Percentiles rank a stretch among this genome's conserved stretches.
Evolutionary conservation across 1,140 invertebrate species (phyloP).

Genomic region (Ostrea edulis): DNA sequence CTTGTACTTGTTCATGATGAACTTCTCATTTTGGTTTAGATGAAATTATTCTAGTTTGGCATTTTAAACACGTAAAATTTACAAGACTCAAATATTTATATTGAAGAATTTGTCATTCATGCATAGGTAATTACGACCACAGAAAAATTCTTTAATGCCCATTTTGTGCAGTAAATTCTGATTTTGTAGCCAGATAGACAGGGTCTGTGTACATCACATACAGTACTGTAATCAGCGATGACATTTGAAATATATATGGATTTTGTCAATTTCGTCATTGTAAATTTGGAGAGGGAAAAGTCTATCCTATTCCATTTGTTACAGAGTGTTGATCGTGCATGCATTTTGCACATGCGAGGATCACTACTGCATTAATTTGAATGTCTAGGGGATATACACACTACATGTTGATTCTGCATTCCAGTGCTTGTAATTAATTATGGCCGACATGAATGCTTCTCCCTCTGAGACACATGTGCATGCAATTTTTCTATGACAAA

Average conservation of each 20-base stretch:
- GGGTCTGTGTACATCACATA: neutral
- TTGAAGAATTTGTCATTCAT: too few relatives aligned
- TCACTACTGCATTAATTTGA: neutral
- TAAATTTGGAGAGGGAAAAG: neutral
- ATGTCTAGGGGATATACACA: neutral
- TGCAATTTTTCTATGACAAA: neutral
- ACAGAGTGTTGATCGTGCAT: neutral
- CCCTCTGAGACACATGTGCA: constrained; percentile 1
- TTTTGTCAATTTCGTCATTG: neutral
- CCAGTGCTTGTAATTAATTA: constrained; percentile 16
- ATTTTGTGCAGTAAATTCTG: neutral
- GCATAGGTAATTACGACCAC: too few relatives aligned
- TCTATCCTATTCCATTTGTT: neutral
- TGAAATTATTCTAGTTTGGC: too few relatives aligned
- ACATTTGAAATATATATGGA: neutral
- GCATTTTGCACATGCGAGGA: neutral
- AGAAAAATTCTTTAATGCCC: neutral
- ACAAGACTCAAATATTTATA: too few relatives aligned
- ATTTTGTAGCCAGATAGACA: neutral
- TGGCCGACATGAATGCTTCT: neutral
- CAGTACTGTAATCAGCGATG: neutral
- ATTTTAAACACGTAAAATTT: too few relatives aligned
- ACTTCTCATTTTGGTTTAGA: too few relatives aligned
- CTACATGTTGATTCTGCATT: neutral
- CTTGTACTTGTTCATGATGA: too few relatives aligned